Conservation (phyloP, 1,140 invertebrate genomes). For the Lucilia cuprina region DNA sequence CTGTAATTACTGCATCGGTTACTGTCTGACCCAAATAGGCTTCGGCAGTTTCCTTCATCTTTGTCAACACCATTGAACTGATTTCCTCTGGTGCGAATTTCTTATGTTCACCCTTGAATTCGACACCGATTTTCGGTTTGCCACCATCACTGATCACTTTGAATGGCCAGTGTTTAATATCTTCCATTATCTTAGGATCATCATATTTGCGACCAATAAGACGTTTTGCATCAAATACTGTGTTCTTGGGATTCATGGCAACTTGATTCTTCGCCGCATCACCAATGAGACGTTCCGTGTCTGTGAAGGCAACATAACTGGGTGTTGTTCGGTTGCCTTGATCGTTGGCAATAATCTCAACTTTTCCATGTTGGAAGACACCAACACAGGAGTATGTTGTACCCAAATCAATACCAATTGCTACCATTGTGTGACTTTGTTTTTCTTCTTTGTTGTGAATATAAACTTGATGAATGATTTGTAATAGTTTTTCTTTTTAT, state of each 20-base stretch:
- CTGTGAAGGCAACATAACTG: conserved; percentile 72
- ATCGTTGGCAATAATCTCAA: conserved; percentile 82
- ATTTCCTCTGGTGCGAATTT: conserved; percentile 79
- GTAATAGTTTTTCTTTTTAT: no score
- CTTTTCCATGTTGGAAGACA: conserved; percentile 85
- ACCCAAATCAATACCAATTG: conserved; percentile 81
- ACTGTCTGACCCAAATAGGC: conserved; percentile 76
- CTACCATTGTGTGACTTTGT: conserved; percentile 64
- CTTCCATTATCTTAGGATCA: conserved; percentile 75
- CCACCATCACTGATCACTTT: conserved; percentile 71
- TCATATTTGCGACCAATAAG: conserved; percentile 73
- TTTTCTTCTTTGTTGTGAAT: neutral
- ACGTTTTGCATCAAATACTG: conserved; percentile 66
- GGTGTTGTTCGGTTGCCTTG: conserved; percentile 35
- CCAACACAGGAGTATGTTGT: conserved; percentile 85
- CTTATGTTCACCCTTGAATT: conserved; percentile 78
- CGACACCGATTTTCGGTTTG: conserved; percentile 75
- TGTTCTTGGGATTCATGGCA: conserved; percentile 60
- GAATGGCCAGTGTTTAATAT: conserved; percentile 82
- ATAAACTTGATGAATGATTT: no score
- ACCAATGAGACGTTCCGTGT: conserved; percentile 85
- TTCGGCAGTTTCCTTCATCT: conserved; percentile 85
- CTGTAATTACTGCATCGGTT: conserved; percentile 70
- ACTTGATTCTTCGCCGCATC: conserved; percentile 77
- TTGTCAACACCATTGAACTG: conserved; percentile 78